A percentile compares a stretch with the other conserved stretches of the same genome.
Conservation (phyloP, 2,888 invertebrate genomes). For the Mycalesis mineus region DNA sequence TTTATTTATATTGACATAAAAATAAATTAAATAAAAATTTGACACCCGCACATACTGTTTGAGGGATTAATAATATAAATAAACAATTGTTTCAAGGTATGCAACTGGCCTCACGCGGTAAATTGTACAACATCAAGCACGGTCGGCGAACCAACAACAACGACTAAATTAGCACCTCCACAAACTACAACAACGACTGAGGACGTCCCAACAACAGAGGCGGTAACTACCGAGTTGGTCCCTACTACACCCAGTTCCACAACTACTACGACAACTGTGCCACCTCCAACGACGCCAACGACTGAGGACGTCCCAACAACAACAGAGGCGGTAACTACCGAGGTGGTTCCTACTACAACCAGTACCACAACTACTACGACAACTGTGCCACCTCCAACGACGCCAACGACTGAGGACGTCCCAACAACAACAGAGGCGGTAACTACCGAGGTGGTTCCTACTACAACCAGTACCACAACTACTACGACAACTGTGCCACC, state of each 20-base stretch:
- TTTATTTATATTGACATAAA: too few species aligned
- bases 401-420: background rate
- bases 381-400: background rate
- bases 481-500: background rate
- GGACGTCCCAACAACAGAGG: background rate
- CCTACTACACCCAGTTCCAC: background rate
- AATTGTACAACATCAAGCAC: slow-evolving; percentile 2
- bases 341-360: background rate
- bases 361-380: background rate
- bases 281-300: background rate
- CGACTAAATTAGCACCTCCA: background rate
- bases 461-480: background rate
- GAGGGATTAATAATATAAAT: too few species aligned
- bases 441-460: background rate
- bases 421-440: background rate
- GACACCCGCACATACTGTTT: too few species aligned
- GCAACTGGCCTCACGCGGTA: slow-evolving; percentile 1
- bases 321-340: background rate
- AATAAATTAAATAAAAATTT: too few species aligned
- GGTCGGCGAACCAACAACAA: background rate
- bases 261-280: background rate
- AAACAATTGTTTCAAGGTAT: background rate
- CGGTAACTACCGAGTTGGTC: background rate
- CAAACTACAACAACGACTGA: background rate
- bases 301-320: background rate